Conservation (phyloP, 2,113 vertebrate species). For the Gavia stellata region DNA sequence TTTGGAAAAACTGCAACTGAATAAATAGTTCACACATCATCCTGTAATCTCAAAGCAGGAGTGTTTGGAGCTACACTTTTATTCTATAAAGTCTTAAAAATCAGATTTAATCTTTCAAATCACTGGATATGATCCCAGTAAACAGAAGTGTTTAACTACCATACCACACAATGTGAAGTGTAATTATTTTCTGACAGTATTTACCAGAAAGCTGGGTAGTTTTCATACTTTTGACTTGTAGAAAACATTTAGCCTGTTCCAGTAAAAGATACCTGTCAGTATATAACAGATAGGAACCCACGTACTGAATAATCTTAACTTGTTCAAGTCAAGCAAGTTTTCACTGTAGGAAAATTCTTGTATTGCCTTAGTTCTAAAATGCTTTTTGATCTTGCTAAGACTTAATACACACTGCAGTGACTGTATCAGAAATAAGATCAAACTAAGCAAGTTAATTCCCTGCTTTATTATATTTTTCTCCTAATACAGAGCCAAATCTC, state of each 20-base stretch:
- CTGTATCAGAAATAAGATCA: neutral
- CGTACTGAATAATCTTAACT: neutral
- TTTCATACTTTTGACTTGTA: neutral
- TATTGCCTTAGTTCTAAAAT: neutral
- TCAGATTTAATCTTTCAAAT: neutral
- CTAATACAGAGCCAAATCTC: neutral
- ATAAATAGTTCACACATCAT: neutral
- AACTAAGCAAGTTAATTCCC: neutral
- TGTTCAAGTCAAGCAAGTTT: neutral
- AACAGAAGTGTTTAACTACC: neutral
- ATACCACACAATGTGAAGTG: neutral
- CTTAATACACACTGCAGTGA: neutral
- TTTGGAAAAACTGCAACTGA: neutral
- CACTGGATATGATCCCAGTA: neutral
- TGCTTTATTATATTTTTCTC: neutral
- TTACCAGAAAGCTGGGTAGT: constrained; percentile 3
- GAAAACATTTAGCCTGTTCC: neutral
- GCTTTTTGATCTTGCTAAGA: neutral
- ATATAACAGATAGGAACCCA: neutral
- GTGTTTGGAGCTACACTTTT: neutral
- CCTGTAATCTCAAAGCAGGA: neutral
- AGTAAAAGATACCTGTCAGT: constrained; percentile 2
- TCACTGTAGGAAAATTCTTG: neutral
- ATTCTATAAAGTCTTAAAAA: neutral
- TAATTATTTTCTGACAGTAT: constrained; percentile 36